Evolutionary conservation across 1,140 invertebrate species (phyloP).

Genomic region (Stegodyphus mimosarum): DNA sequence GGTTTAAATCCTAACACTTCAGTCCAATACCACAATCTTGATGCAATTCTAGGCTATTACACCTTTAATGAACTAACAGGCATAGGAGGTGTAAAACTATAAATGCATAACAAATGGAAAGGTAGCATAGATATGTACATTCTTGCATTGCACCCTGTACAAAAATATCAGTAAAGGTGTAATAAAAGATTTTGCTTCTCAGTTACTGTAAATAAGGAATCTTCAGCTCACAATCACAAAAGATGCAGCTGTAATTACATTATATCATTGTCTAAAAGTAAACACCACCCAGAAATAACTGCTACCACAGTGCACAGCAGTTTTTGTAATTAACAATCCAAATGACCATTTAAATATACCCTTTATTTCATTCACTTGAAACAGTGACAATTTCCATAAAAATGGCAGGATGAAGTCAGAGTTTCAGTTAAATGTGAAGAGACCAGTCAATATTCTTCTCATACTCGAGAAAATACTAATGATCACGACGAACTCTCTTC

Average conservation of each 20-base stretch:
- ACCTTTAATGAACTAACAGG: too few relatives aligned
- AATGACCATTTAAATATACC: conserved; percentile 23
- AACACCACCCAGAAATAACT: conserved; percentile 21
- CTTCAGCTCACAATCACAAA: conserved; percentile 27
- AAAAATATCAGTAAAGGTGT: conserved; percentile 21
- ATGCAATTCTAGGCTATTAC: background rate
- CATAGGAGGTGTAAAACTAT: too few relatives aligned
- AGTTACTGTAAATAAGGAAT: background rate
- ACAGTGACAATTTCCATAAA: conserved; percentile 37
- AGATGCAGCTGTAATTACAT: background rate
- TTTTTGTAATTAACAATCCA: conserved; percentile 28
- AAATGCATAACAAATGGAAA: background rate
- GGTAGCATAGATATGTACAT: background rate
- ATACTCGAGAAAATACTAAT: conserved; percentile 35
- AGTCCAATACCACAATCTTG: background rate
- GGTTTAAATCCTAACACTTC: background rate
- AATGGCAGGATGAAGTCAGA: conserved; percentile 52
- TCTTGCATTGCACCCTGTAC: conserved; percentile 39
- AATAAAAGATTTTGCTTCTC: background rate
- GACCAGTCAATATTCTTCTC: conserved; percentile 32
- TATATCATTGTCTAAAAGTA: background rate
- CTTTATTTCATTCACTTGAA: conserved; percentile 30
- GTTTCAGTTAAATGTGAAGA: conserved; percentile 38
- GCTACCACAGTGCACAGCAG: conserved; percentile 14
- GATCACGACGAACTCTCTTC: conserved; percentile 55